Evolutionary conservation across 2,113 vertebrate species (phyloP).

Genomic region (Syngnathus scovelli): DNA sequence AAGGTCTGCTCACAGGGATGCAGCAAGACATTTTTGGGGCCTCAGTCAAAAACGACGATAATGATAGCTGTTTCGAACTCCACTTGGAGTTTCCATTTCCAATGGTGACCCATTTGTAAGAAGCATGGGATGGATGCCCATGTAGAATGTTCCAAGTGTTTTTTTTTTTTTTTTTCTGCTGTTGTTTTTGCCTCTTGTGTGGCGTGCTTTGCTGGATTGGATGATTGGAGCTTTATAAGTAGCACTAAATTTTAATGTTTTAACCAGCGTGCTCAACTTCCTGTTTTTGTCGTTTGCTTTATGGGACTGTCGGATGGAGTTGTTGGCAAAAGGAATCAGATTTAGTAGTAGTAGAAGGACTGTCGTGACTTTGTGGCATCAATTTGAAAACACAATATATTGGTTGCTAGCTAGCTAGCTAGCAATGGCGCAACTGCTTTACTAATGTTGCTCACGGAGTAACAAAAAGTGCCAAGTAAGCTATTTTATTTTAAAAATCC

Average conservation of each 20-base stretch:
- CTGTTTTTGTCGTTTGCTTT: not conserved
- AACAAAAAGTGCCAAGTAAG: not conserved
- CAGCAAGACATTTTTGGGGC: conserved; percentile 1
- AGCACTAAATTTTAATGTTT: not conserved
- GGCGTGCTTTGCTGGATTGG: not conserved
- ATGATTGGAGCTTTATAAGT: not conserved
- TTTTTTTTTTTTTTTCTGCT: not conserved
- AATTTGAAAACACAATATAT: not conserved
- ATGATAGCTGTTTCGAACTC: not conserved
- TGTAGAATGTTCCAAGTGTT: not conserved
- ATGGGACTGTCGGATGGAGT: not conserved
- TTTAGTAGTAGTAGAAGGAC: not conserved
- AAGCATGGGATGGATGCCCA: not conserved
- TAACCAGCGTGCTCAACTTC: not conserved
- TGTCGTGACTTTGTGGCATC: too few relatives aligned
- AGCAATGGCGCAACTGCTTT: not conserved
- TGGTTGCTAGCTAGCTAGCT: not conserved
- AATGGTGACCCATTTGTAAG: not conserved
- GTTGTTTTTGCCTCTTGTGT: not conserved
- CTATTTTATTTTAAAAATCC: not conserved
- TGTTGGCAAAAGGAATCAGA: not conserved
- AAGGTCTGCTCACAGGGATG: not conserved
- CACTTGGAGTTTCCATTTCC: not conserved
- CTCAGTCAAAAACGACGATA: not conserved
- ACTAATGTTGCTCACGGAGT: not conserved